These are phyloP conservation scores for Deroptyus accipitrinus DNA, from an alignment of 2,113 vertebrate genomes.

Conservation along the genomic window DNA sequence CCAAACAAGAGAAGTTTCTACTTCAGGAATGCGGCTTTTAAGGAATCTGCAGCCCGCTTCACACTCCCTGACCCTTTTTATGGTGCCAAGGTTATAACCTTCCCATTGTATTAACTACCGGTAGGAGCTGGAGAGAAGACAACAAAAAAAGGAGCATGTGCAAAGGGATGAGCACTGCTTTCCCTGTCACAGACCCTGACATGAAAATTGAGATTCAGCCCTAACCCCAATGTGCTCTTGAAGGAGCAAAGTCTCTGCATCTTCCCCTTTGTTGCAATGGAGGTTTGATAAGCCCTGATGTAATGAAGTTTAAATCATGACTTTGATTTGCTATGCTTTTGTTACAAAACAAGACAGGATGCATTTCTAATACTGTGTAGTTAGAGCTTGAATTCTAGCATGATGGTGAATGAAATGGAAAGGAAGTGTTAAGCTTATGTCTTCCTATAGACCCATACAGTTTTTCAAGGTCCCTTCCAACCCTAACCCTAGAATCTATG, in stretches of 20 bases:
- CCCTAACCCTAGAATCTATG: not conserved
- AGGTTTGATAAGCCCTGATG: not conserved
- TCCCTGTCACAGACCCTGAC: not conserved
- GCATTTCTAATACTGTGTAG: not conserved
- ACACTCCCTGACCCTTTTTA: conserved; percentile 23
- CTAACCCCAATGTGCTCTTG: not conserved
- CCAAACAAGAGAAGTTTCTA: not conserved
- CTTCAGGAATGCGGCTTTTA: not conserved
- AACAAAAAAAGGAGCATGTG: not conserved
- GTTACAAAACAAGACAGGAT: not conserved
- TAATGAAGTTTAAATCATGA: not conserved
- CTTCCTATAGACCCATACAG: not conserved
- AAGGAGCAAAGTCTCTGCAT: not conserved
- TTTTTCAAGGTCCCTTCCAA: not conserved
- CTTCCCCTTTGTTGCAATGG: not conserved
- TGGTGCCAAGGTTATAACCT: not conserved
- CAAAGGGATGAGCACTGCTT: not conserved
- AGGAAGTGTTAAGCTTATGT: not conserved
- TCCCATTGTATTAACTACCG: not conserved
- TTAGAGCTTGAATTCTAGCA: not conserved
- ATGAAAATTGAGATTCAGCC: not conserved
- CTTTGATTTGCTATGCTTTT: not conserved
- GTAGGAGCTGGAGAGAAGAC: not conserved
- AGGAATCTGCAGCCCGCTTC: conserved; percentile 11
- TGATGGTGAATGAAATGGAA: not conserved